Conservation (phyloP, 2,797 vertebrate genomes). For the Intellagama lesueurii region DNA sequence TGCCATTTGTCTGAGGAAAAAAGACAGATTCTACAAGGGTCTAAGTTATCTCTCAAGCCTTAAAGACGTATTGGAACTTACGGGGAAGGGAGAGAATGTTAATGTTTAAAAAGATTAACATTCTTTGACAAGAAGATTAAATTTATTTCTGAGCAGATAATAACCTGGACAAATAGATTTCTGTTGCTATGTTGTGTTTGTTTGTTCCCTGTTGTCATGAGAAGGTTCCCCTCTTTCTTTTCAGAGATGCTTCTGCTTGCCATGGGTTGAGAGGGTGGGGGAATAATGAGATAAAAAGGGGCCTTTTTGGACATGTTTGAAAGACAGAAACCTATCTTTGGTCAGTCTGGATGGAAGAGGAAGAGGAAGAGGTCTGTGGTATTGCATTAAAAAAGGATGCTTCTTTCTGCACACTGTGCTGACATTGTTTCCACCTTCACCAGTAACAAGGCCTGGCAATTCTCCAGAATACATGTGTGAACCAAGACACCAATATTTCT, state of each 20-base stretch:
- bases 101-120: constrained; percentile 27
- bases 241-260: not conserved
- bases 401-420: not conserved
- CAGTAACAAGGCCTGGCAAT: not conserved
- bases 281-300: not conserved
- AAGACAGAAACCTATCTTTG: not conserved
- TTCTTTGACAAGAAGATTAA: constrained; percentile 14
- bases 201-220: not conserved
- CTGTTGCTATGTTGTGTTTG: not conserved
- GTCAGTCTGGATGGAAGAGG: not conserved
- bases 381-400: not conserved
- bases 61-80: constrained; percentile 21
- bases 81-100: not conserved
- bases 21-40: constrained; percentile 12
- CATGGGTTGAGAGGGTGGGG: not conserved
- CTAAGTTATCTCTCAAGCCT: constrained; percentile 19
- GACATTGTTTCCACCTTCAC: not conserved
- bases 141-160: constrained; percentile 15
- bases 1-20: constrained; percentile 10
- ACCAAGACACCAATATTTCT: not conserved
- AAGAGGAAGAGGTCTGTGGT: not conserved
- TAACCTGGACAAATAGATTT: not conserved
- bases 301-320: too few species aligned
- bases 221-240: not conserved
- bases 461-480: not conserved